phyloP scores from a whole-genome alignment of 2,888 invertebrate species.

The Eupeodes luniger region DNA sequence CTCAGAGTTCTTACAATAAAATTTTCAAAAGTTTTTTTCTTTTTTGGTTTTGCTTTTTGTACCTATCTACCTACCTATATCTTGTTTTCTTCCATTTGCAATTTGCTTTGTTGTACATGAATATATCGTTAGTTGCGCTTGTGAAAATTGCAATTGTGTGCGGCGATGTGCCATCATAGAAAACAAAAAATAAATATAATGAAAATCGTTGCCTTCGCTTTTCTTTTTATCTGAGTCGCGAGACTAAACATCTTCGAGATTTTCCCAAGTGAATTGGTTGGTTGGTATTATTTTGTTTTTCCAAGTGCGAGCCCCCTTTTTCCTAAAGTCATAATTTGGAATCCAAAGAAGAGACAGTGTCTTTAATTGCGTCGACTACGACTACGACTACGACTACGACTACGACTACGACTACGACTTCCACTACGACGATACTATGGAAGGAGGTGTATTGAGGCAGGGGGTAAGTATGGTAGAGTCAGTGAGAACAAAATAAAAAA shows the following conservation, averaged over 20 bases:
- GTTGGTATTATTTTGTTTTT: not conserved
- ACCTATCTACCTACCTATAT: constrained; percentile 27
- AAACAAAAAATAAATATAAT: not conserved
- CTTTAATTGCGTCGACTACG: constrained; percentile 24
- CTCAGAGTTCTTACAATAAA: constrained; percentile 4
- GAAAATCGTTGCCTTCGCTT: constrained; percentile 5
- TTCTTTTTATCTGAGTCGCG: constrained; percentile 13
- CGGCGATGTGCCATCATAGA: constrained; percentile 49
- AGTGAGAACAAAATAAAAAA: not conserved
- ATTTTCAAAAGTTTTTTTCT: constrained; percentile 24
- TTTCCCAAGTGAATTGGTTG: constrained; percentile 29
- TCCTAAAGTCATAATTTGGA: constrained; percentile 8
- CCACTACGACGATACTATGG: not conserved
- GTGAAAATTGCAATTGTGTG: constrained; percentile 68
- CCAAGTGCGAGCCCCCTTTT: constrained; percentile 39
- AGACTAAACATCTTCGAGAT: constrained; percentile 44
- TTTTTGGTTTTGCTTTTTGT: constrained; percentile 38
- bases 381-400: not conserved
- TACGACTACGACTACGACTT: not conserved
- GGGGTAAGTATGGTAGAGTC: not conserved
- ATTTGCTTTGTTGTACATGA: constrained; percentile 64
- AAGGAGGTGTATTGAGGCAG: not conserved
- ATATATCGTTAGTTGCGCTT: constrained; percentile 50
- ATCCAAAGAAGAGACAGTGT: constrained; percentile 4
- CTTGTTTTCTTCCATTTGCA: constrained; percentile 70